These are phyloP conservation scores for Apostichopus japonicus DNA, from an alignment of 35 echinoderm and acorn worm genomes.

Conservation along the genomic window DNA sequence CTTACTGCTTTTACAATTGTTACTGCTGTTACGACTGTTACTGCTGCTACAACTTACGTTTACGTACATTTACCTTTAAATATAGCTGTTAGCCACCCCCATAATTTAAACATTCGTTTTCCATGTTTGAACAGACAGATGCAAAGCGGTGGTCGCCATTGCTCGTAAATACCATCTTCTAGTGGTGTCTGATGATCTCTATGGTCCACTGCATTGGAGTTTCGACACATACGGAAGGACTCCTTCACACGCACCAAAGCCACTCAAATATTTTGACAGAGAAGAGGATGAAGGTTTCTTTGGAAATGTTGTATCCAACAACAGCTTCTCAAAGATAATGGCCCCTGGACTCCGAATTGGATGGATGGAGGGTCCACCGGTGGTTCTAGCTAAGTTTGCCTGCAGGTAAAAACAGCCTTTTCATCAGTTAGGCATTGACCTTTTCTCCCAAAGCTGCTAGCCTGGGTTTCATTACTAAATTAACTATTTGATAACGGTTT, in stretches of 20 bases:
- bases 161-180: conserved; percentile 80
- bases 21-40: no score
- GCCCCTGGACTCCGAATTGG: conserved; percentile 77
- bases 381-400: conserved; percentile 2
- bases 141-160: conserved; percentile 51
- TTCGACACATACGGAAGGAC: background rate
- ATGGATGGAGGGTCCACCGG: conserved; percentile 77
- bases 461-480: no score
- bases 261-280: conserved; percentile 73
- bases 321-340: conserved; percentile 84
- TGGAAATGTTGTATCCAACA: conserved; percentile 83
- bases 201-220: conserved; percentile 73
- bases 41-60: no score
- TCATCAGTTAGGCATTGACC: no score
- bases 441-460: no score
- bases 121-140: conserved; percentile 56
- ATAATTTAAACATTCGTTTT: no score
- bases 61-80: no score
- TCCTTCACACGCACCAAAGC: conserved; percentile 27
- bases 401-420: background rate
- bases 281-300: conserved; percentile 73
- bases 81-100: no score
- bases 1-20: no score
- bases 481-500: no score
- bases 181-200: conserved; percentile 83